Conservation (phyloP, 1,140 invertebrate genomes). For the Ericerus pela region DNA sequence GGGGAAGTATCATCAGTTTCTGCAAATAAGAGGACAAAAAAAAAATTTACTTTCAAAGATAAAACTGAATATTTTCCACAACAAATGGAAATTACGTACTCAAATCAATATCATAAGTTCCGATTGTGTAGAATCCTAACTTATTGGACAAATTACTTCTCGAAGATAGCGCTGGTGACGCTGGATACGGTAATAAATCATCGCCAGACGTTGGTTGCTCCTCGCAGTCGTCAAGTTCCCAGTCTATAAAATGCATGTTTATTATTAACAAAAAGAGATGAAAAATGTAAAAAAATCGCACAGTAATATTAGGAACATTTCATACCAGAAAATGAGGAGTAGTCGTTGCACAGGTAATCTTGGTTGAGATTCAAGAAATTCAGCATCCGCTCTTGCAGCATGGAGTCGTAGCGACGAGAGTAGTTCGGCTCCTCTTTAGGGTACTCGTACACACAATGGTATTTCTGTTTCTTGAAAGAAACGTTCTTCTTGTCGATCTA, state of each 20-base stretch:
- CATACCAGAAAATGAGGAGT: slow-evolving; percentile 1
- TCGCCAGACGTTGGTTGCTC: not conserved
- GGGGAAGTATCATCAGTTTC: no score
- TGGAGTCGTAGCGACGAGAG: not conserved
- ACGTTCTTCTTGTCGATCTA: slow-evolving; percentile 44
- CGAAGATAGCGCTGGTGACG: not conserved
- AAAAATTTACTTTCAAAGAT: no score
- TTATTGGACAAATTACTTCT: not conserved
- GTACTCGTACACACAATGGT: slow-evolving; percentile 68
- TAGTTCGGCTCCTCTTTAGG: slow-evolving; percentile 41
- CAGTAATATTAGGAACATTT: not conserved
- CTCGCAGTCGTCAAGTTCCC: slow-evolving; percentile 5
- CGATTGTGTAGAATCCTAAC: slow-evolving; percentile 1
- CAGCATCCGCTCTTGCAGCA: not conserved
- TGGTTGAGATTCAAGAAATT: not conserved
- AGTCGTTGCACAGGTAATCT: not conserved
- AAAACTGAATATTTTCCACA: no score
- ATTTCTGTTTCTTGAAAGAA: slow-evolving; percentile 65
- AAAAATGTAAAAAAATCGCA: not conserved
- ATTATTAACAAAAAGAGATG: not conserved
- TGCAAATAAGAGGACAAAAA: no score
- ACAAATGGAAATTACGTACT: not conserved
- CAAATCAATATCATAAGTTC: not conserved
- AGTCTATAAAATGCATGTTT: not conserved
- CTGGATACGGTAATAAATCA: not conserved